These are phyloP conservation scores for Tachina lurida DNA, from an alignment of 2,888 invertebrate species.

Conservation along the genomic window DNA sequence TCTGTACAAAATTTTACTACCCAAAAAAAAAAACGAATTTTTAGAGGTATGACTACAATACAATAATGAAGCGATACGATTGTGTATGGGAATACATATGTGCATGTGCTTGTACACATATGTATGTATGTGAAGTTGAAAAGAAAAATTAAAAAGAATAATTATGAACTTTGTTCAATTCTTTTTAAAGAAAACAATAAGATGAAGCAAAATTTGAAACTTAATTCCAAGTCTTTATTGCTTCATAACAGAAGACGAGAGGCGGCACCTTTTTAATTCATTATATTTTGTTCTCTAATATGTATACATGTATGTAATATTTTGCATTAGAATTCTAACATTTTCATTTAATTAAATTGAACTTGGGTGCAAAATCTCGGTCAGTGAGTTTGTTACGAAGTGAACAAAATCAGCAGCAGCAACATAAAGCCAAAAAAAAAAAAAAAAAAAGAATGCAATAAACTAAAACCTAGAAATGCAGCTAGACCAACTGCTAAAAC, in stretches of 20 bases:
- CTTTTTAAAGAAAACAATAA: neutral
- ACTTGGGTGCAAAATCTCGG: constrained; percentile 69
- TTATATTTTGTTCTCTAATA: constrained; percentile 1
- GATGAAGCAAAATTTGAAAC: constrained; percentile 11
- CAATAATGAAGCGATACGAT: neutral
- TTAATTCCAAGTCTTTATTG: constrained; percentile 38
- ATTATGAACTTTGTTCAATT: neutral
- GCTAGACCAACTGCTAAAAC: constrained; percentile 56
- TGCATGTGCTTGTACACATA: neutral
- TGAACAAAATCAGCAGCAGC: constrained; percentile 41
- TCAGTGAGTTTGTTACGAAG: constrained; percentile 67
- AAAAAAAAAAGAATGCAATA: constrained; percentile 25
- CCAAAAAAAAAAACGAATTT: too few species aligned
- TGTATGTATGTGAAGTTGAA: neutral
- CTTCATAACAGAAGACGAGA: constrained; percentile 19
- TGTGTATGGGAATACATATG: neutral
- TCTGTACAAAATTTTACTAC: too few species aligned
- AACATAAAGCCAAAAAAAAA: neutral
- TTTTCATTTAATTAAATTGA: constrained; percentile 62
- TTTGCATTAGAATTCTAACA: neutral
- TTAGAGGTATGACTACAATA: neutral
- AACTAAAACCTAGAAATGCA: constrained; percentile 55
- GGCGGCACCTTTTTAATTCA: neutral
- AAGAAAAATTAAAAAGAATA: neutral
- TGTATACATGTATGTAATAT: neutral